These are phyloP conservation scores for Camptogramma bilineatum DNA, from an alignment of 2,888 invertebrate genomes.

Conservation along the genomic window DNA sequence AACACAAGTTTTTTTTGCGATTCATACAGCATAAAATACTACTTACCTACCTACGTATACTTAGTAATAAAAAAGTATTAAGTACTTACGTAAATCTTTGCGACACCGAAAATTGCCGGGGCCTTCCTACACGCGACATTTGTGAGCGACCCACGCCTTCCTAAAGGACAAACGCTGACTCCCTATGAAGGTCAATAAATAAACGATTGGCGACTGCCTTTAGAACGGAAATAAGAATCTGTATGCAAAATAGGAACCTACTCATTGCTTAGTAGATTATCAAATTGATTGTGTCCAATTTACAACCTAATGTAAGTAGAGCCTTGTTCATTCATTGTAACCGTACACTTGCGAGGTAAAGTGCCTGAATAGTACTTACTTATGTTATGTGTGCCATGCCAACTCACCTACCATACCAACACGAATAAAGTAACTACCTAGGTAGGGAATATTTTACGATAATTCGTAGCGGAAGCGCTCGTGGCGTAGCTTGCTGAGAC, in stretches of 20 bases:
- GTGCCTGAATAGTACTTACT: slow-evolving; percentile 25
- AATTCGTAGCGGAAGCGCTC: no score
- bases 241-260: slow-evolving; percentile 68
- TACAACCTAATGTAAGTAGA: slow-evolving; percentile 61
- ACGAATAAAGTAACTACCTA: no score
- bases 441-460: no score
- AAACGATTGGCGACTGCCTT: slow-evolving; percentile 60
- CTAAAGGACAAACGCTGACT: slow-evolving; percentile 54
- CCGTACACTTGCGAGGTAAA: slow-evolving; percentile 58
- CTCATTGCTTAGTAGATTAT: slow-evolving; percentile 40
- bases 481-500: no score
- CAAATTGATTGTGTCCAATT: slow-evolving; percentile 58
- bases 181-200: slow-evolving; percentile 73
- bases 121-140: slow-evolving; percentile 52
- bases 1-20: no score
- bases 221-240: slow-evolving; percentile 78
- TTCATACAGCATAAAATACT: no score
- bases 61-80: neutral
- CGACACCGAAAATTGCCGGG: slow-evolving; percentile 60
- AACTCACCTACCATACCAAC: no score
- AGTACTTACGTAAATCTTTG: slow-evolving; percentile 46
- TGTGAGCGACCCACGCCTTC: slow-evolving; percentile 63
- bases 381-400: neutral
- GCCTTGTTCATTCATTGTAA: slow-evolving; percentile 78
- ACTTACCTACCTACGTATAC: neutral